phyloP scores from a whole-genome alignment of 1,140 invertebrate genomes.

The Agrilus planipennis region DNA sequence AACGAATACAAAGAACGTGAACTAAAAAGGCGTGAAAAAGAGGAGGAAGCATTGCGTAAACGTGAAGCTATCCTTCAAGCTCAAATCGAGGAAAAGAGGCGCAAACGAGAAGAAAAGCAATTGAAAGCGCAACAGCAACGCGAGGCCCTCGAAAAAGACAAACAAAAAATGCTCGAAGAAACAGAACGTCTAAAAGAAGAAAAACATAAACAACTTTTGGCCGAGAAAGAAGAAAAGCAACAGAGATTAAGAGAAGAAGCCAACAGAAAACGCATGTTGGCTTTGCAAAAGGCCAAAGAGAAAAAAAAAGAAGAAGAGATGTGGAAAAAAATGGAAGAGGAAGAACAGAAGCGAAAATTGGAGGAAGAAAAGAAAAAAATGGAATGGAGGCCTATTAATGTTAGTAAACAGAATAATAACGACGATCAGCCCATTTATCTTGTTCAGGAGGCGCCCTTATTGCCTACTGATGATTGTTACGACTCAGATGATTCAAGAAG shows the following conservation, averaged over 20 bases:
- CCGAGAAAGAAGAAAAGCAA: constrained; percentile 41
- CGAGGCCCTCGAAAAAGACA: constrained; percentile 42
- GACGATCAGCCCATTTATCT: constrained; percentile 22
- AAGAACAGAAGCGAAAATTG: constrained; percentile 19
- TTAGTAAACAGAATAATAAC: neutral
- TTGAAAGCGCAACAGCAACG: constrained; percentile 42
- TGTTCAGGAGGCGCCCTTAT: constrained; percentile 33
- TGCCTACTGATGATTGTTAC: constrained; percentile 40
- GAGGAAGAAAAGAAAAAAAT: constrained; percentile 15
- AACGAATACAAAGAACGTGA: constrained; percentile 6
- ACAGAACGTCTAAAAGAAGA: constrained; percentile 37
- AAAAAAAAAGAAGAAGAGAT: constrained; percentile 25
- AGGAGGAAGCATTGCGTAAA: constrained; percentile 32
- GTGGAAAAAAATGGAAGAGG: constrained; percentile 7
- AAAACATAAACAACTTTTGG: constrained; percentile 36
- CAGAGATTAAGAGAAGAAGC: constrained; percentile 40
- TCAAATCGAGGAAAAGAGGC: constrained; percentile 39
- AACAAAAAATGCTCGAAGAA: constrained; percentile 32
- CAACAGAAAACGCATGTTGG: constrained; percentile 32
- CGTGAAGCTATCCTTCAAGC: constrained; percentile 21
- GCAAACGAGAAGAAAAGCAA: constrained; percentile 46
- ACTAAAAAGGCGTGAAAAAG: constrained; percentile 22
- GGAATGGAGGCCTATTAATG: constrained; percentile 8
- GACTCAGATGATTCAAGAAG: constrained; percentile 37
- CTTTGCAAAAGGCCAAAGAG: constrained; percentile 30